Percentiles rank a stretch among this genome's conserved stretches.
phyloP scores from a whole-genome alignment of 1,140 invertebrate genomes.

The Drosophila lacertosa region DNA sequence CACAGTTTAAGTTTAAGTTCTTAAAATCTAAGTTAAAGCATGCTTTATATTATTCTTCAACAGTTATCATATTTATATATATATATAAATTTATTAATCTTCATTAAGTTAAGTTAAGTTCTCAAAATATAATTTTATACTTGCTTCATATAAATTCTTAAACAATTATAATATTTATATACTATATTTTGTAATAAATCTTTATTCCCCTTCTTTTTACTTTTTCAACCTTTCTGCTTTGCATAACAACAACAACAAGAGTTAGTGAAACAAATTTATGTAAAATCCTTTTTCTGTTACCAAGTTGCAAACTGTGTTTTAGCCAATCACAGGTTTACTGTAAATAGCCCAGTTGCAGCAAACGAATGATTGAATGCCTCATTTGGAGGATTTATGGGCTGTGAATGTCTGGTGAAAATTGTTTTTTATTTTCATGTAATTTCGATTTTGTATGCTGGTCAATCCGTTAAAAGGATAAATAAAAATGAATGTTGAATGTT shows the following conservation, averaged over 20 bases:
- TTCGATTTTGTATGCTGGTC: slow-evolving; percentile 22
- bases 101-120: no score
- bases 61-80: no score
- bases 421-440: slow-evolving; percentile 17
- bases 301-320: not conserved
- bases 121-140: no score
- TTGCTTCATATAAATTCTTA: no score
- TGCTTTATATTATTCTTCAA: no score
- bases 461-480: slow-evolving; percentile 53
- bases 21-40: no score
- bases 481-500: slow-evolving; percentile 53
- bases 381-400: slow-evolving; percentile 75
- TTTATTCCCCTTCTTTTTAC: no score
- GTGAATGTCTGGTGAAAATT: slow-evolving; percentile 60
- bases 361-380: slow-evolving; percentile 67
- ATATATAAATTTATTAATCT: no score
- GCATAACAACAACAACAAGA: not conserved
- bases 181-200: no score
- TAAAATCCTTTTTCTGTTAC: not conserved
- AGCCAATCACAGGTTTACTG: no score
- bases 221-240: not conserved
- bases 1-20: no score
- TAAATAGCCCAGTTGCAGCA: slow-evolving; percentile 20
- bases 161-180: no score
- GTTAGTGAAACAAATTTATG: not conserved